Evolutionary conservation across 2,797 vertebrate species (phyloP).

Genomic region (Hydrolagus colliei): DNA sequence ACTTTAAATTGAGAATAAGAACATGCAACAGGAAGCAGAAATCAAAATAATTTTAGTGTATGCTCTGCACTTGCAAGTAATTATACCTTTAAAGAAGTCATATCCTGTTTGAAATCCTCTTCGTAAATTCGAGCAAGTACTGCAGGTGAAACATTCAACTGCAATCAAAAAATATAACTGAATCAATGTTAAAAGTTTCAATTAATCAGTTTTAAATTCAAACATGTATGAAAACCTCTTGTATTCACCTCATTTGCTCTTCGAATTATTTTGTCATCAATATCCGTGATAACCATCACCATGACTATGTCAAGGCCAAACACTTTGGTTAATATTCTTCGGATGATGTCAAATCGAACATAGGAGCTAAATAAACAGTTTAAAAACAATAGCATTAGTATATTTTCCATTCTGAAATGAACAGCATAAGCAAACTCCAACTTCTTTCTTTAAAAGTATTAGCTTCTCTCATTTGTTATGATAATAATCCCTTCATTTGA

Average conservation of each 20-base stretch:
- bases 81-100: slow-evolving; percentile 78
- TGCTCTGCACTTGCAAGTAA: background rate
- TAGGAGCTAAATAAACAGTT: slow-evolving; percentile 67
- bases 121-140: slow-evolving; percentile 74
- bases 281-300: slow-evolving; percentile 90
- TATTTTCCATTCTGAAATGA: background rate
- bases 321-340: slow-evolving; percentile 73
- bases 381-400: slow-evolving; percentile 29
- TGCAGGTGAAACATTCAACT: slow-evolving; percentile 71
- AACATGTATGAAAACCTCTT: background rate
- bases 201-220: background rate
- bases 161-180: slow-evolving; percentile 32
- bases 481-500: too few species aligned
- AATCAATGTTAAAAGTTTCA: slow-evolving; percentile 33
- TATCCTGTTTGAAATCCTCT: slow-evolving; percentile 88
- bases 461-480: slow-evolving; percentile 36
- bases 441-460: slow-evolving; percentile 33
- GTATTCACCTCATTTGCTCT: slow-evolving; percentile 70
- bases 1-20: too few species aligned
- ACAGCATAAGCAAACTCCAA: slow-evolving; percentile 24
- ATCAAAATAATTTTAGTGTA: too few species aligned
- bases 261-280: slow-evolving; percentile 90
- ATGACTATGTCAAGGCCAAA: slow-evolving; percentile 79
- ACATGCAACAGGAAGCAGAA: too few species aligned
- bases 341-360: slow-evolving; percentile 85